These are phyloP conservation scores for Delichon dasypus DNA, from an alignment of 2,797 vertebrate genomes.

Conservation along the genomic window DNA sequence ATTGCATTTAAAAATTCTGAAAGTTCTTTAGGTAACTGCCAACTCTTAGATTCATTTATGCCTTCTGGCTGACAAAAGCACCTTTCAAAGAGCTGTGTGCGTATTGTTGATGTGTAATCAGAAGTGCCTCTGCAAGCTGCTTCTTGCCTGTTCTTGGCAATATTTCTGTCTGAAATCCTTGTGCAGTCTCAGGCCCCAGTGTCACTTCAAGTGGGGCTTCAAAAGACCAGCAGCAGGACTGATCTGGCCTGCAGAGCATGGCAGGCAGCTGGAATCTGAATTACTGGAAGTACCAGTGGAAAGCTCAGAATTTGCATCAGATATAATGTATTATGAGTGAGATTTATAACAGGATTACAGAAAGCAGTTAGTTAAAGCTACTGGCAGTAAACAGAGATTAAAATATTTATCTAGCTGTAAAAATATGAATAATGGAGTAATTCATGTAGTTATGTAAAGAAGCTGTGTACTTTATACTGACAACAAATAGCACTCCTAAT, in stretches of 20 bases:
- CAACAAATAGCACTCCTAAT: background rate
- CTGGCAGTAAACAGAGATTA: slow-evolving; percentile 52
- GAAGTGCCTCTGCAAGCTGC: background rate
- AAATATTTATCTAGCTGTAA: slow-evolving; percentile 57
- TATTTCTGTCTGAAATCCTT: background rate
- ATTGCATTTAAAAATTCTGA: background rate
- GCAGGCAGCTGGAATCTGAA: background rate
- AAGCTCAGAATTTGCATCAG: slow-evolving; percentile 14
- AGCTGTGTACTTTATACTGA: background rate
- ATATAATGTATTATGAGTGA: slow-evolving; percentile 32
- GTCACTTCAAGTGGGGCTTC: background rate
- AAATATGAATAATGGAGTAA: slow-evolving; percentile 32
- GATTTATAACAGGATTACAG: slow-evolving; percentile 61
- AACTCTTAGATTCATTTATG: background rate
- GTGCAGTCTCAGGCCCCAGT: background rate
- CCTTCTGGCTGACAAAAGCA: background rate
- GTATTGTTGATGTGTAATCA: background rate
- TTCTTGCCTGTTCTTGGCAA: background rate
- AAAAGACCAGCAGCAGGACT: background rate
- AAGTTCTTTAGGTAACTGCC: background rate
- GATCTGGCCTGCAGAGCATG: background rate
- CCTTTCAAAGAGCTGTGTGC: background rate
- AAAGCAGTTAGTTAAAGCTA: slow-evolving; percentile 48
- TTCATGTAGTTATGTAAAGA: slow-evolving; percentile 24
- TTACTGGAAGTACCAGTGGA: background rate